These are phyloP conservation scores for Cantharis rustica DNA, from an alignment of 2,888 invertebrate genomes.

Conservation along the genomic window DNA sequence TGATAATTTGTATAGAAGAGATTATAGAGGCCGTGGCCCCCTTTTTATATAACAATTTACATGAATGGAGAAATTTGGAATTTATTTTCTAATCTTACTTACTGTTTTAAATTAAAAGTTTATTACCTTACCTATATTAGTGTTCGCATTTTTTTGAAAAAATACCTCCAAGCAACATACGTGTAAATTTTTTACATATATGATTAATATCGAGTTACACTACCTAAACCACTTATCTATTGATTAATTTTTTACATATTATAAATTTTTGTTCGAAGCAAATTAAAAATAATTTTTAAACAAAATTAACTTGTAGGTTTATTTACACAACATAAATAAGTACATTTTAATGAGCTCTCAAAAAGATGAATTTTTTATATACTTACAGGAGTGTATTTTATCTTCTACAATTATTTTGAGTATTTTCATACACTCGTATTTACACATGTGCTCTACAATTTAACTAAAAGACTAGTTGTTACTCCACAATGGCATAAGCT, in stretches of 20 bases:
- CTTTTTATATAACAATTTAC: neutral
- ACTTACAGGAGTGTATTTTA: neutral
- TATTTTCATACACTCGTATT: slow-evolving; percentile 35
- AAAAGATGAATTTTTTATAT: neutral
- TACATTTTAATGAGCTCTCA: neutral
- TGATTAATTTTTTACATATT: too few relatives aligned
- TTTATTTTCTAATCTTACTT: neutral
- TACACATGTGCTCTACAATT: slow-evolving; percentile 38
- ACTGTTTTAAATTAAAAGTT: neutral
- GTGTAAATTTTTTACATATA: too few relatives aligned
- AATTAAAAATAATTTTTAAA: neutral
- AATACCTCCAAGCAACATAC: neutral
- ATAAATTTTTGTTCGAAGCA: neutral
- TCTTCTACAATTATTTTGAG: slow-evolving; percentile 26
- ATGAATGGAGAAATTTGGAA: neutral
- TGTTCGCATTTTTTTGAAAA: neutral
- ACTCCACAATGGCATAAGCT: slow-evolving; percentile 41
- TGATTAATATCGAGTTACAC: too few relatives aligned
- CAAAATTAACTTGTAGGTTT: neutral
- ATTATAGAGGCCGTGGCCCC: neutral
- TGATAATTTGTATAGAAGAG: neutral
- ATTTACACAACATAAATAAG: neutral
- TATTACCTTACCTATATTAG: neutral
- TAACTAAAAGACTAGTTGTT: slow-evolving; percentile 54
- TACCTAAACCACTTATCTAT: too few relatives aligned